Evolutionary conservation across 37 sponge, comb jelly and placozoan species (phyloP), one percentile per base, ranked within the genome.

Genomic region (Trichoplax adhaerens): DNA sequence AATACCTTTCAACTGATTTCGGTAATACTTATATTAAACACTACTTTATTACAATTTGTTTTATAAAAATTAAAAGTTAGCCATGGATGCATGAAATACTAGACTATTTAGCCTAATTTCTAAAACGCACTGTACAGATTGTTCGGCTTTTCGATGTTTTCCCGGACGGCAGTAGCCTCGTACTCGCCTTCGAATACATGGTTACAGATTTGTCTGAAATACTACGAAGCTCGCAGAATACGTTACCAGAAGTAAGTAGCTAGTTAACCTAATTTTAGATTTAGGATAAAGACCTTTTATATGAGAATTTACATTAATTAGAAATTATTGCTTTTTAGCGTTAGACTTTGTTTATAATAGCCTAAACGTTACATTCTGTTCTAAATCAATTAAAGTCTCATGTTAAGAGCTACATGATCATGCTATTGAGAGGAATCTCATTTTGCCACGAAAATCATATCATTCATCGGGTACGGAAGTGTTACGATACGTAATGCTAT

Each of bases 121-220:
- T 29, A 29, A 29, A 29, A 29, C 29, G 29, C 29, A 29, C 29
- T 29, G 29, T 69, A 48, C 59, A 94, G 83, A 94, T 96, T 52
- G 90, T 97, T 54, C 66, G 80, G 3, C 69, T 97, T 63, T 71
- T 80, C n/a, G 94, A 97, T 62, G 84, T 97, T 71, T 93, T 97
- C 72, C 94, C 99, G 1, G 81, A 89, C 47, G 93, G 93, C 46
- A 75, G 75, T 65, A 93, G 99, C 8, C 86, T 97, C 76, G 99
- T 97, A 57, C 82, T 97, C 8, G 93, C 86, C 50, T 97, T 97
- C 81, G 99, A 97, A 71, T 97, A 93, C 85, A 97, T 97, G 99
- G 83, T 93, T 65, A 86, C 93, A 47, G 99, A 93, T 69, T 70
- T 93, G 58, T 62, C 87, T 4, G 81, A 83, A 51, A 85, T 93